These are phyloP conservation scores for Arizona elegans DNA, from an alignment of 2,113 vertebrate genomes.

Conservation along the genomic window DNA sequence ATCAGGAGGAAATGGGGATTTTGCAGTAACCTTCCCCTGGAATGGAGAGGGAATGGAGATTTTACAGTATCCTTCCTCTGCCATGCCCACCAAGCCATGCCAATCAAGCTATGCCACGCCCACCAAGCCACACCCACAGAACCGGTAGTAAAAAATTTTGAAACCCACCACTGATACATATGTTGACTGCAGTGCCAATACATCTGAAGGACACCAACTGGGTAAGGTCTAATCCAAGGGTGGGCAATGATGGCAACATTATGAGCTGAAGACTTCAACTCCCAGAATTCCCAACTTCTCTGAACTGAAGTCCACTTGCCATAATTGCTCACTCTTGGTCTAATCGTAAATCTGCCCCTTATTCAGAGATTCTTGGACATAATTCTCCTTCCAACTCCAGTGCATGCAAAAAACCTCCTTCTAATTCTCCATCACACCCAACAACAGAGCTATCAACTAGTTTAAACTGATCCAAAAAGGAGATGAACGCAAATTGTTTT, in stretches of 20 bases:
- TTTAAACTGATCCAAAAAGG: neutral
- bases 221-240: neutral
- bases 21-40: too few relatives aligned
- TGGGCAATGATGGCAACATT: neutral
- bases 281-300: neutral
- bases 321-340: neutral
- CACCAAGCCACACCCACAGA: too few relatives aligned
- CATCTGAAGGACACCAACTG: neutral
- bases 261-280: neutral
- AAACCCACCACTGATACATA: too few relatives aligned
- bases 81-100: too few relatives aligned
- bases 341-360: neutral
- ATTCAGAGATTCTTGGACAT: neutral
- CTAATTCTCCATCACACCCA: neutral
- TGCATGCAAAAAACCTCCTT: neutral
- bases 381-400: neutral
- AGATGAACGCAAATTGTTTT: neutral
- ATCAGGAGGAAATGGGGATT: too few relatives aligned
- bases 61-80: too few relatives aligned
- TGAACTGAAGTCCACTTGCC: neutral
- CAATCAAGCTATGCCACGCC: too few relatives aligned
- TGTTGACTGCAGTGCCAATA: neutral
- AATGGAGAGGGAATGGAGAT: too few relatives aligned
- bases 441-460: neutral
- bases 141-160: too few relatives aligned